Evolutionary conservation across 2,888 invertebrate species (phyloP).

Genomic region (Phalera bucephala): DNA sequence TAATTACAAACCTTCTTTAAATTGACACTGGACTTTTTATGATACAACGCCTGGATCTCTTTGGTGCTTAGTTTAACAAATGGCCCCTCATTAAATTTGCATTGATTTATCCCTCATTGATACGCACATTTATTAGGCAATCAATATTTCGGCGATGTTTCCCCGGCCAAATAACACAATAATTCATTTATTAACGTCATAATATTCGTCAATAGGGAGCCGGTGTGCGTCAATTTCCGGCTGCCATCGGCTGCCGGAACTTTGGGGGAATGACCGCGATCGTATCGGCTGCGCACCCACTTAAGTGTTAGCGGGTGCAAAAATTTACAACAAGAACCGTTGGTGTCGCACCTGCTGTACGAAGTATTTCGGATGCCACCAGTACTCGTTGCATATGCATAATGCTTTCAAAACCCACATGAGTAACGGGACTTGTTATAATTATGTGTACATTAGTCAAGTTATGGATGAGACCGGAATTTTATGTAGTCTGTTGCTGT

Average conservation of each 20-base stretch:
- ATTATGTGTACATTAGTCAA: neutral
- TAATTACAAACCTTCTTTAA: too few species aligned
- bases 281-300: constrained; percentile 36
- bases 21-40: too few species aligned
- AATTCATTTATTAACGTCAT: constrained; percentile 6
- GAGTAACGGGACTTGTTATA: neutral
- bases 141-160: neutral
- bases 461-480: neutral
- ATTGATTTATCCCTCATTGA: too few species aligned
- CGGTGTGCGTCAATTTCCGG: constrained; percentile 53
- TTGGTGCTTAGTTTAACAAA: too few species aligned
- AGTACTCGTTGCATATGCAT: constrained; percentile 1
- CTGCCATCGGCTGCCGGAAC: constrained; percentile 48
- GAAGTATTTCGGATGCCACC: neutral
- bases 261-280: constrained; percentile 53
- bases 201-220: constrained; percentile 25
- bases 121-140: too few species aligned
- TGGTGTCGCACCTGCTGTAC: neutral
- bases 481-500: constrained; percentile 24
- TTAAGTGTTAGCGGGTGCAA: constrained; percentile 40
- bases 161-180: neutral
- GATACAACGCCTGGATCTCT: too few species aligned
- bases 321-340: constrained; percentile 42
- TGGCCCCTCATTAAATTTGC: too few species aligned
- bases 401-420: neutral